Percentiles rank a stretch among this genome's conserved stretches.
Conservation (phyloP, 2,888 invertebrate genomes). For the Nycteola revayana region DNA sequence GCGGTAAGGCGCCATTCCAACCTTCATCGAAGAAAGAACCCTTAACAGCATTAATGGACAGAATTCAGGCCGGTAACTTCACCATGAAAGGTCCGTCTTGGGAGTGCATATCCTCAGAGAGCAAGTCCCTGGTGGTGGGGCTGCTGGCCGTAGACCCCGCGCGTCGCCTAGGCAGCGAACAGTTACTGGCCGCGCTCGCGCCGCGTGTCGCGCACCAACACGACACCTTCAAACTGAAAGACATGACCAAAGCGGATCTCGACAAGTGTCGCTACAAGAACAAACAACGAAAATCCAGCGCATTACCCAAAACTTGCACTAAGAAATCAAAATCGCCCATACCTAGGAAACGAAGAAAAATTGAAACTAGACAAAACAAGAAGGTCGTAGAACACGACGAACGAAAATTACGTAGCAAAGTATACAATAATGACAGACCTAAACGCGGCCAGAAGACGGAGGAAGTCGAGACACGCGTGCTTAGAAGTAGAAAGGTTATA, state of each 20-base stretch:
- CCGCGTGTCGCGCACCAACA: too few relatives aligned
- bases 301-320: conserved; percentile 55
- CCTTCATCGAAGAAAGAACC: conserved; percentile 86
- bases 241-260: conserved; percentile 75
- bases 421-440: conserved; percentile 27
- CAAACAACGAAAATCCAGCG: conserved; percentile 56
- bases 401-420: conserved; percentile 46
- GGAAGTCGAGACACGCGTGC: conserved; percentile 33
- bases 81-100: conserved; percentile 86
- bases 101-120: conserved; percentile 87
- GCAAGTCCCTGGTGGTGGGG: conserved; percentile 88
- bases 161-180: conserved; percentile 85
- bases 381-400: conserved; percentile 36
- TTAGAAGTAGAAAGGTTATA: conserved; percentile 33
- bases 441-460: conserved; percentile 10
- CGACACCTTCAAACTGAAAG: too few relatives aligned
- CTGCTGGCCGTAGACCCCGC: conserved; percentile 90
- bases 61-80: conserved; percentile 90
- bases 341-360: conserved; percentile 66
- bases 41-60: conserved; percentile 88
- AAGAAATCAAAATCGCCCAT: conserved; percentile 58
- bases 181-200: conserved; percentile 80
- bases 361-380: conserved; percentile 42
- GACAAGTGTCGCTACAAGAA: conserved; percentile 73
- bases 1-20: conserved; percentile 94